Evolutionary conservation across 2,797 vertebrate species (phyloP), one percentile per base, ranked within the genome.

Genomic region (Epinephelus awoara): DNA sequence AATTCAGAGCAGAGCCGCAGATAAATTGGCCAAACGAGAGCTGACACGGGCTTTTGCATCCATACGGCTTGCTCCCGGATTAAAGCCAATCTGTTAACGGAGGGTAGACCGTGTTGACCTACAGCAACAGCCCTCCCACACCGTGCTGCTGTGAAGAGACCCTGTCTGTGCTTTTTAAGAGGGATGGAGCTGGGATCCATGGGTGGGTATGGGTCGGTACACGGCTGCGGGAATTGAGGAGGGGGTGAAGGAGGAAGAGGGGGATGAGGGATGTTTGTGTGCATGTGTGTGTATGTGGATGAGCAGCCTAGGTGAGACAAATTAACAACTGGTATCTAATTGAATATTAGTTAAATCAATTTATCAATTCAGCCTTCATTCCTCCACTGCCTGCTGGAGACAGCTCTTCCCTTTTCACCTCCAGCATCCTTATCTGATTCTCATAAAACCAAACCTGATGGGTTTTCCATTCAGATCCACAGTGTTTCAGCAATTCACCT

Each of bases 11-110:
- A 79, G 80, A 87, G 77, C 76, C 50, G 81, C 82, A 84, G 78
- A 85, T 88, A 91, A 91, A 89, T 92, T 92, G 94, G 90, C 91
- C 89, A 85, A 91, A 91, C 82, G 72, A 86, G 86, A 85, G 83
- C 69, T 86, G 87, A 83, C 79, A 89, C 68, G 59, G 77, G 85
- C 46, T 88, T 90, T 79, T 72, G 79, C 85, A 71, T 85, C 84
- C 85, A 88, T 79, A 88, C 86, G 23, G 82, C 80, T 87, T 65
- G 21, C 74, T 73, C 74, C 75, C 55, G 89, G 91, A 94, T 93
- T 93, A 91, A 86, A 89, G 68, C 29, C 90, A 89, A 88, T 94
- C 89, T 93, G 91, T 82, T 84, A 86, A 80, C 77, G 56, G 83
- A 77, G 84, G 68, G 42, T 27, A 38, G 52, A 82, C 66, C 42